Conservation (phyloP, 2,797 vertebrate genomes). For the Cryptoblepharus egeriae region DNA sequence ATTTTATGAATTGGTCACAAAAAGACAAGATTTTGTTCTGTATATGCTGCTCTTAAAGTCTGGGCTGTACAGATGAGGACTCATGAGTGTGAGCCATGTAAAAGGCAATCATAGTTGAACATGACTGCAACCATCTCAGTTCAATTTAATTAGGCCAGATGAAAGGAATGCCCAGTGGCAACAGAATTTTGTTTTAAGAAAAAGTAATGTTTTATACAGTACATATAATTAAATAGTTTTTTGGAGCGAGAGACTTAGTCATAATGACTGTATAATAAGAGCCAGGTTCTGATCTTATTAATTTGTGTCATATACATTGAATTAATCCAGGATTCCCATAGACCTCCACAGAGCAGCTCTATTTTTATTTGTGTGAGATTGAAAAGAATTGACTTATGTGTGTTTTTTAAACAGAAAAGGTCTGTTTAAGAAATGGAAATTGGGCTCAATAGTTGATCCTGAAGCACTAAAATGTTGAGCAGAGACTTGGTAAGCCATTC, state of each 20-base stretch:
- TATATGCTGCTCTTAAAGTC: not conserved
- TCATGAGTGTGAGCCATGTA: not conserved
- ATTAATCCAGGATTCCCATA: not conserved
- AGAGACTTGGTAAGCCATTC: not conserved
- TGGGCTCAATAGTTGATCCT: not conserved
- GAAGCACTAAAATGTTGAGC: constrained; percentile 20
- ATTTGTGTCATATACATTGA: not conserved
- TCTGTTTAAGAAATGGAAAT: not conserved
- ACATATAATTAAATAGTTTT: constrained; percentile 18
- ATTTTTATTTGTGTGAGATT: not conserved
- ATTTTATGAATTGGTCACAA: not conserved
- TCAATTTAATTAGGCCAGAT: constrained; percentile 2
- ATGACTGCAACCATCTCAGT: not conserved
- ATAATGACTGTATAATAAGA: not conserved
- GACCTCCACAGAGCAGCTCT: not conserved
- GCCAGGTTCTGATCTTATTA: not conserved
- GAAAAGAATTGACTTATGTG: fast-evolving
- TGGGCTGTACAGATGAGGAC: not conserved
- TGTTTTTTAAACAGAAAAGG: not conserved
- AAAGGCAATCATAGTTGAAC: not conserved
- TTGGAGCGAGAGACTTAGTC: not conserved
- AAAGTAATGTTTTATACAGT: not conserved
- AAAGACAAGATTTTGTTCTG: not conserved
- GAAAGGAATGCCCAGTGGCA: not conserved
- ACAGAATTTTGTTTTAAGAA: not conserved